These are phyloP conservation scores for Girardia tigrina DNA, from an alignment of 2,888 invertebrate genomes.

Conservation along the genomic window DNA sequence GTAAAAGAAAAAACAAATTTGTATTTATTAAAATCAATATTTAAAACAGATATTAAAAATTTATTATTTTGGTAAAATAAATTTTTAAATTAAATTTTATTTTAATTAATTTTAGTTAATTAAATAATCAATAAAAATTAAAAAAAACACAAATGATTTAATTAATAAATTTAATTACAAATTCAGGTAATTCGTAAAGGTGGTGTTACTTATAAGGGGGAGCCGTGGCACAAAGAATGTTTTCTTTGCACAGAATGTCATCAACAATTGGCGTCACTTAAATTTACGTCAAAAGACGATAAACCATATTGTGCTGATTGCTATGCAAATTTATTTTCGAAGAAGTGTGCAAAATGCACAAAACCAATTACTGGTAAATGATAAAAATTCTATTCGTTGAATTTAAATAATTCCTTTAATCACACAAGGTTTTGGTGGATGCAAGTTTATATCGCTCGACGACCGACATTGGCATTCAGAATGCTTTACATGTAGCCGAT, in stretches of 20 bases:
- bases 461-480: conserved; percentile 98
- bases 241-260: conserved; percentile 95
- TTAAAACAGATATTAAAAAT: too few relatives aligned
- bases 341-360: conserved; percentile 86
- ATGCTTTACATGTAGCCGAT: conserved; percentile 76
- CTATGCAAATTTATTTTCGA: conserved; percentile 94
- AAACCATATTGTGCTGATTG: conserved; percentile 98
- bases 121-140: too few relatives aligned
- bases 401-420: neutral
- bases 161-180: conserved; percentile 52
- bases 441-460: conserved; percentile 92
- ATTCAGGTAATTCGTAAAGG: conserved; percentile 97
- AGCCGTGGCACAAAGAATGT: conserved; percentile 96
- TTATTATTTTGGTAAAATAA: too few relatives aligned
- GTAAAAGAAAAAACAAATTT: too few relatives aligned
- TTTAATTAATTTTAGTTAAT: too few relatives aligned
- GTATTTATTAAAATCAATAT: too few relatives aligned
- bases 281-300: conserved; percentile 93
- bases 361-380: conserved; percentile 84
- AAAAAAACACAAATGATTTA: too few relatives aligned
- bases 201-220: conserved; percentile 57
- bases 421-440: conserved; percentile 72
- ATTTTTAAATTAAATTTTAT: too few relatives aligned
- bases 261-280: conserved; percentile 85
- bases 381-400: neutral